Base-by-base conservation (phyloP, 2,797 vertebrate species). In the Rhynchotus rufescens region DNA sequence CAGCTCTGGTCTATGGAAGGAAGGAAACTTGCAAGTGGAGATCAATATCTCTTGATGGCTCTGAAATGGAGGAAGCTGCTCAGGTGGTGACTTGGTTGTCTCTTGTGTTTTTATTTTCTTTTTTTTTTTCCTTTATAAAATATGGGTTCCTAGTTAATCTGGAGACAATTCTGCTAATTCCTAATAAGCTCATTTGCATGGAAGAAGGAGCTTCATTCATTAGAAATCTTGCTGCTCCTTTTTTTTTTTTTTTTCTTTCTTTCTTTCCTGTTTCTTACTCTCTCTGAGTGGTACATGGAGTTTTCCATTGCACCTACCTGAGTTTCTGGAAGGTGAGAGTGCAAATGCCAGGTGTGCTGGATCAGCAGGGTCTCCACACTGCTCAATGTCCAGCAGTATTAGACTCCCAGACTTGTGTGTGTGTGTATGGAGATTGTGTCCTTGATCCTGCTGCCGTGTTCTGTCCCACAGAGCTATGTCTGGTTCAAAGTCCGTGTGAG, bases 91-190 rank as follows among this genome's bases (percentile, higher is more conserved):
- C 28, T 15, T 38, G 67, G 36, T 52, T 69, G 32, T 15, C 26
- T 28, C 13, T 8, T 38, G 32, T 51, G 25, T 26, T 66, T 74
- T 87, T 52, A 52, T 73, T 87, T 76, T 67, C n/a, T 67, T 89
- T 83, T 75, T 74, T 89, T 62, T 93, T 85, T 84, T 95, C 91
- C 38, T 88, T 88, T 61, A 25, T 71, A 83, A 66, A 66, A 76
- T 15, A 14, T 13, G 12, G 74, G 38, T 13, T 20, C 4, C 10
- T 36, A 47, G 54, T 93, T 79, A 64, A 91, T 92, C 83, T 80
- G 68, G 56, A 93, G 57, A 57, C 49, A 57, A 12, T 60, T 49
- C 80, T 88, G 69, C 67, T 82, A 77, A 74, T 40, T 73, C 47
- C 59, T 85, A 23, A 34, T 49, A 28, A 74, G 62, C 67, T 64